phyloP scores from a whole-genome alignment of 2,113 vertebrate genomes.

The Ornithorhynchus anatinus region DNA sequence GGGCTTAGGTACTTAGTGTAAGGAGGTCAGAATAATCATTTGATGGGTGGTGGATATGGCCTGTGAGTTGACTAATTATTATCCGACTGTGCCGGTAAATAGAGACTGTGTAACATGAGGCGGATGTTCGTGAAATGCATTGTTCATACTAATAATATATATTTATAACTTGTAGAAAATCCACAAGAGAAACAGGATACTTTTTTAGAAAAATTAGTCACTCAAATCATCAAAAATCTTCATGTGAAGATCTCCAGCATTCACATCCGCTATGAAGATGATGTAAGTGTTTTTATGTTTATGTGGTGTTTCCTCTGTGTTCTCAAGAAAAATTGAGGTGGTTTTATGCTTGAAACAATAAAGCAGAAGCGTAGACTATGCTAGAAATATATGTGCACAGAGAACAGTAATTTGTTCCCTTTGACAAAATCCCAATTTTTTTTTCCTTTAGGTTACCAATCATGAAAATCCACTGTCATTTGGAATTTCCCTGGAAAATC shows the following conservation, averaged over 20 bases:
- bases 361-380: slow-evolving; percentile 8
- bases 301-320: neutral
- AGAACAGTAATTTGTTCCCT: neutral
- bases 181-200: slow-evolving; percentile 88
- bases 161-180: slow-evolving; percentile 78
- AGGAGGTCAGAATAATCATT: too few species aligned
- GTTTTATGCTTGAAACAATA: neutral
- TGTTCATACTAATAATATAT: slow-evolving; percentile 30
- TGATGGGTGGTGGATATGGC: too few species aligned
- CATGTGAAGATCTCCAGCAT: slow-evolving; percentile 97
- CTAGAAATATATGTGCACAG: neutral
- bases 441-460: slow-evolving; percentile 86
- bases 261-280: slow-evolving; percentile 95
- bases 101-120: too few species aligned
- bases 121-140: neutral
- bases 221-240: slow-evolving; percentile 98
- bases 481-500: slow-evolving; percentile 94
- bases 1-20: too few species aligned
- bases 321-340: neutral
- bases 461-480: slow-evolving; percentile 87
- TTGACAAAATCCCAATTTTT: slow-evolving; percentile 9
- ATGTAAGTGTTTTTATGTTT: slow-evolving; percentile 81
- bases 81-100: too few species aligned
- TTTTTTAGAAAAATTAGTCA: slow-evolving; percentile 94
- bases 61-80: too few species aligned